phyloP scores from a whole-genome alignment of 2,113 vertebrate species.

The Dromaius novaehollandiae region DNA sequence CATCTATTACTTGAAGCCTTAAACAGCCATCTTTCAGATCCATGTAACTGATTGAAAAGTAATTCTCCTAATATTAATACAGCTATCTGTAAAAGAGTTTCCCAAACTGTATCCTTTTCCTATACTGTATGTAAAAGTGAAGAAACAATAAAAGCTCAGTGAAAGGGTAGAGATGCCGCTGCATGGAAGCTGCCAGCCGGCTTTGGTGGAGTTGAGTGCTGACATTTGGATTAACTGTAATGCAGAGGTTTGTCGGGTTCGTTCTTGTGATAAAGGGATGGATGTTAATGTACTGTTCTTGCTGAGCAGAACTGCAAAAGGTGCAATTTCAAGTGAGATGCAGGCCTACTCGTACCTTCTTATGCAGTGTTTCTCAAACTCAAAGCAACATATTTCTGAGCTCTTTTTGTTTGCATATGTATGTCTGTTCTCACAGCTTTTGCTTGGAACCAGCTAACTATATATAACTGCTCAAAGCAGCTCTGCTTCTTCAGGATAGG shows the following conservation, averaged over 20 bases:
- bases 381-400: neutral
- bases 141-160: rapidly evolving
- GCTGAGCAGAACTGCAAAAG: neutral
- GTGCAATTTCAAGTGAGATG: neutral
- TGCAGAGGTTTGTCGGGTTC: rapidly evolving
- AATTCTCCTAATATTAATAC: neutral
- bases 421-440: neutral
- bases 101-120: too few species aligned
- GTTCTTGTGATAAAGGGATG: rapidly evolving
- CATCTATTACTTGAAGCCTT: neutral
- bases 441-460: neutral
- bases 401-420: rapidly evolving
- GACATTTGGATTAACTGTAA: rapidly evolving
- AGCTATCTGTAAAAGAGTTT: neutral
- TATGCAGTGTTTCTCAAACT: rapidly evolving
- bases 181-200: neutral
- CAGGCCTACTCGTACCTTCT: neutral
- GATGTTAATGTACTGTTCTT: neutral
- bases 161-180: neutral
- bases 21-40: neutral
- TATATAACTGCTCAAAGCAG: neutral
- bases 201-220: neutral
- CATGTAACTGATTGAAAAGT: rapidly evolving
- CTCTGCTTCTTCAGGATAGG: neutral
- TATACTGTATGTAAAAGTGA: rapidly evolving